Conservation (phyloP, 2,797 vertebrate genomes). For the Pseudochromis fuscus region DNA sequence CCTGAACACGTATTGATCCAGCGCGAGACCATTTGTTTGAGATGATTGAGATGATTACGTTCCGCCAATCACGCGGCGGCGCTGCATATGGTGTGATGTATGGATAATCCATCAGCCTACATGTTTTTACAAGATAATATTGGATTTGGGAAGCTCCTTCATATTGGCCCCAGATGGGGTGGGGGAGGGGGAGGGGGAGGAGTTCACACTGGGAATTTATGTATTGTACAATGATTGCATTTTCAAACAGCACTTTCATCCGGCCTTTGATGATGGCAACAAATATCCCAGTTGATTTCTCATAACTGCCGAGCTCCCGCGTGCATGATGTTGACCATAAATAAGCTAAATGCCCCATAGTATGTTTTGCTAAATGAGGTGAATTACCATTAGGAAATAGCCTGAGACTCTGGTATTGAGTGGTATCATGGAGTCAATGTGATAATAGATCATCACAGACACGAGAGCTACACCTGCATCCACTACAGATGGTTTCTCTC, state of each 20-base stretch:
- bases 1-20: slow-evolving; percentile 73
- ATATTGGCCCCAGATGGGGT: slow-evolving; percentile 15
- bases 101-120: slow-evolving; percentile 71
- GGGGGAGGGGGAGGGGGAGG: neutral
- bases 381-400: slow-evolving; percentile 62
- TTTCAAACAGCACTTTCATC: slow-evolving; percentile 54
- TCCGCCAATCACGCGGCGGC: slow-evolving; percentile 52
- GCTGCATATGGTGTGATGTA: slow-evolving; percentile 62
- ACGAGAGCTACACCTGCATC: slow-evolving; percentile 19
- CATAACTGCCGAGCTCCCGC: slow-evolving; percentile 52
- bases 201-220: slow-evolving; percentile 53
- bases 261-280: slow-evolving; percentile 31
- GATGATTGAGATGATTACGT: slow-evolving; percentile 74
- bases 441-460: slow-evolving; percentile 52
- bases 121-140: slow-evolving; percentile 77
- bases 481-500: neutral
- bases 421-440: slow-evolving; percentile 49
- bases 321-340: slow-evolving; percentile 62
- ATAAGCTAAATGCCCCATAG: slow-evolving; percentile 67
- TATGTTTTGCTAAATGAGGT: slow-evolving; percentile 71
- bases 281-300: slow-evolving; percentile 54
- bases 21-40: slow-evolving; percentile 70
- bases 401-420: slow-evolving; percentile 47
- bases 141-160: slow-evolving; percentile 64
- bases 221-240: slow-evolving; percentile 61